phyloP scores from a whole-genome alignment of 2,113 vertebrate genomes.

The Corythornis vintsioides region DNA sequence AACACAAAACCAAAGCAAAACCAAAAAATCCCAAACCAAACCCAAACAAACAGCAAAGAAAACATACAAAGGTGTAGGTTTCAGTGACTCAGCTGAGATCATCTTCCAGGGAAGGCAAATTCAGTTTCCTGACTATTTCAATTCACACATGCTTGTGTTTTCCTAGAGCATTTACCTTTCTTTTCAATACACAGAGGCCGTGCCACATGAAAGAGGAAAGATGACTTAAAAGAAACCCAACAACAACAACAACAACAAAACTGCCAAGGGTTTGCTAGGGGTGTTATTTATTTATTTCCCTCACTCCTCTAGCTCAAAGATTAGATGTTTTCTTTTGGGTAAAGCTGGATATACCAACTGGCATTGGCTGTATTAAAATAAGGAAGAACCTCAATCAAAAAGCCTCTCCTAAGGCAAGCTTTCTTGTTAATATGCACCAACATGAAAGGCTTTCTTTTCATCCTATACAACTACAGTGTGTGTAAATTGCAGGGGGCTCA shows the following conservation, averaged over 20 bases:
- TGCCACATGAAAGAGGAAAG: not conserved
- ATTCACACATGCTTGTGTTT: not conserved
- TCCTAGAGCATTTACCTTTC: not conserved
- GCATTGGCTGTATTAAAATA: conserved; percentile 78
- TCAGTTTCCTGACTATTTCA: not conserved
- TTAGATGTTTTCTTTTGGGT: conserved; percentile 63
- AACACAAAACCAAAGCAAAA: too few species aligned
- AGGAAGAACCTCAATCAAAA: conserved; percentile 77
- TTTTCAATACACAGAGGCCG: not conserved
- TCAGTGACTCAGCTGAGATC: not conserved
- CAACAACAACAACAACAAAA: not conserved
- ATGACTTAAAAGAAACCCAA: not conserved
- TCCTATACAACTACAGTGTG: conserved; percentile 83
- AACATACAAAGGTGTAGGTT: not conserved
- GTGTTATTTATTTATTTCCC: conserved; percentile 7
- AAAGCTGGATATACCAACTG: conserved; percentile 71
- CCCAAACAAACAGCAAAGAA: too few species aligned
- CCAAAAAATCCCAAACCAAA: too few species aligned
- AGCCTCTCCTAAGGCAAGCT: conserved; percentile 79
- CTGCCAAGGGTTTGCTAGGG: conserved; percentile 8
- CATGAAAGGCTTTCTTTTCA: conserved; percentile 85
- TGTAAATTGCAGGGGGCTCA: conserved; percentile 84
- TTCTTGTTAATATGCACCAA: conserved; percentile 85
- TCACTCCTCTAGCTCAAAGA: conserved; percentile 69
- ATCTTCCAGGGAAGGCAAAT: not conserved